phyloP scores from a whole-genome alignment of 2,113 vertebrate species.

The Dasypus novemcinctus region DNA sequence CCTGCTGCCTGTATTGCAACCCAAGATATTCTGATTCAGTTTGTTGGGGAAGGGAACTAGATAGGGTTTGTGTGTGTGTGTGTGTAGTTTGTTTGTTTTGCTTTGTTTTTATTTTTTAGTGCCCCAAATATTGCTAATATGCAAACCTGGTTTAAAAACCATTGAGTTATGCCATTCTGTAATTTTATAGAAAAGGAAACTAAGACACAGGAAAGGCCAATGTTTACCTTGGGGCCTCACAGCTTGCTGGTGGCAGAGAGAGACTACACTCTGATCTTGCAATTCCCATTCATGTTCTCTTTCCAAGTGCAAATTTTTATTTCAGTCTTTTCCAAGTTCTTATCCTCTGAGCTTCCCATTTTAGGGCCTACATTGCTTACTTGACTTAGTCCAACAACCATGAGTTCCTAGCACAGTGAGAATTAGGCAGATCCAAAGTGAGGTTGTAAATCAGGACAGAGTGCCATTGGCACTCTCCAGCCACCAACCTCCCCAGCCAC shows the following conservation, averaged over 20 bases:
- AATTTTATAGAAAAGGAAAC: not conserved
- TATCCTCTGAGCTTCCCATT: not conserved
- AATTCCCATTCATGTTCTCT: not conserved
- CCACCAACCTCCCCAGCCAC: not conserved
- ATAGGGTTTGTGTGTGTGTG: not conserved
- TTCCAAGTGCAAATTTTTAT: not conserved
- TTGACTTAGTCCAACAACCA: not conserved
- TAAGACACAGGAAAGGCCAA: not conserved
- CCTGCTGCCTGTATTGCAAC: not conserved
- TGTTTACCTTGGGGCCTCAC: too few species aligned
- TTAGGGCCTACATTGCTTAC: not conserved
- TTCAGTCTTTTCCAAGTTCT: not conserved
- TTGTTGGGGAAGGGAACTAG: not conserved
- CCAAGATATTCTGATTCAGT: not conserved
- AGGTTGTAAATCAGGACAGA: not conserved
- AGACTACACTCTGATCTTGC: not conserved
- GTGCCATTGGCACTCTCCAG: not conserved
- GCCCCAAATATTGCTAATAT: not conserved
- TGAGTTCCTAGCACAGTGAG: not conserved
- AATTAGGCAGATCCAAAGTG: not conserved
- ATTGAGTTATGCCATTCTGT: not conserved
- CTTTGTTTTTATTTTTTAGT: not conserved
- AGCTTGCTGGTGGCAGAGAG: not conserved
- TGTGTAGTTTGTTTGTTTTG: too few species aligned
- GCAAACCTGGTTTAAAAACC: not conserved